These are phyloP conservation scores for Antennarius maculatus DNA, from an alignment of 2,797 vertebrate species.

Conservation along the genomic window DNA sequence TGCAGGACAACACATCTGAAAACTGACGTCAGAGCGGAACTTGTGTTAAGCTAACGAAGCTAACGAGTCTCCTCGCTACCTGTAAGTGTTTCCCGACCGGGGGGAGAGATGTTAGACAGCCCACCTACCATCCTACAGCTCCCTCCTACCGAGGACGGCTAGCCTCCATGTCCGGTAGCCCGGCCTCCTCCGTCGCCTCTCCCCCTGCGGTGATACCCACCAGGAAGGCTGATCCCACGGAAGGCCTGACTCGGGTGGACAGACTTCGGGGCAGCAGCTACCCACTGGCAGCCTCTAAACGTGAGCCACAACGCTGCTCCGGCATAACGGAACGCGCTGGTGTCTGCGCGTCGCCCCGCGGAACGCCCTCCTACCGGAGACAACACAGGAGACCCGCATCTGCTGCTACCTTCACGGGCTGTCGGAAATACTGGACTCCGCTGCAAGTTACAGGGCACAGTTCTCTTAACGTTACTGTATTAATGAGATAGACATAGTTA, in stretches of 20 bases:
- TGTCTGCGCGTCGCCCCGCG: constrained; percentile 23
- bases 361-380: constrained; percentile 68
- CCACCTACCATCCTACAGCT: constrained; percentile 62
- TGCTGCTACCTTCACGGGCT: constrained; percentile 51
- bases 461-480: too few species aligned
- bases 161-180: constrained; percentile 64
- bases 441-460: too few species aligned
- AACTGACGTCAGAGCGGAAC: constrained; percentile 9
- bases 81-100: constrained; percentile 23
- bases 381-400: constrained; percentile 64
- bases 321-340: constrained; percentile 23
- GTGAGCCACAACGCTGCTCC: constrained; percentile 14
- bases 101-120: constrained; percentile 21
- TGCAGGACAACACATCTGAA: neutral
- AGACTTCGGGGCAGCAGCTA: neutral
- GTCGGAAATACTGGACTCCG: constrained; percentile 5
- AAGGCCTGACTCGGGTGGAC: constrained; percentile 16
- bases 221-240: constrained; percentile 37
- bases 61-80: neutral
- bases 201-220: constrained; percentile 41
- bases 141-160: constrained; percentile 52
- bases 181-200: constrained; percentile 57
- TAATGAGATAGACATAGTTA: too few species aligned
- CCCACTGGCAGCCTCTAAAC: constrained; percentile 19
- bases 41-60: too few species aligned